Base-by-base conservation (phyloP, 2,113 vertebrate genomes). In the Mustelus asterias region DNA sequence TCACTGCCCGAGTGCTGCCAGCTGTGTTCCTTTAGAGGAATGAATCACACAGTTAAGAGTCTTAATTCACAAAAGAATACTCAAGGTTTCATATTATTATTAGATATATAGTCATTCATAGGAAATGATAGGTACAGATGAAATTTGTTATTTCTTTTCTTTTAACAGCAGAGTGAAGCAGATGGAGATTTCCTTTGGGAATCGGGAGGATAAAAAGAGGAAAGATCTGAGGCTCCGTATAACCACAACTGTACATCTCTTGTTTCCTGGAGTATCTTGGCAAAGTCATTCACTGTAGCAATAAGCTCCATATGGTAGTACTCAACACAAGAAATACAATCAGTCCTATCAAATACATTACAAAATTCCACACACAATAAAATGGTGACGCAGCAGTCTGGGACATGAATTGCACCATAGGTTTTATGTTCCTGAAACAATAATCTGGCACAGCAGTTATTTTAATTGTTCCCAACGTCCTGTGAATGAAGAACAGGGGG, bases 61-160 rank as follows among this genome's bases (percentile, higher is more conserved):
- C 67, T 70, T 95, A 95, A 95, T 95, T 95, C 94, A 95, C 69
- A 72, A 95, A 95, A 95, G 94, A 95, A 95, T 95, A 95, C 94
- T 95, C 37, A 22, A 70, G 94, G 44, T 95, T 95, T 95, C 37
- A 60, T 72, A 95, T 95, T 95, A 29, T 95, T 95, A 72, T 76
- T 95, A 72, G 94, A 54, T 54, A 95, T 72, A 95, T 95, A 48
- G 94, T 95, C 72, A 69, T 70, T 54, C 67, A 95, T 72, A 76
- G 94, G 94, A 95, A 95, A 95, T 95, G 41, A 95, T 70, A 72
- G 69, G 44, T 95, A 72, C 94, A 72, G 94, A 76, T 95, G 69
- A 70, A 95, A 95, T 95, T 95, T 95, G 94, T 95, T 95, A 95
- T 76, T 95, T 95, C 69, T 70, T 95, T 95, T 93, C 89, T 93